These are phyloP conservation scores for Lasioglossum morio DNA, from an alignment of 2,888 invertebrate genomes.

Conservation along the genomic window DNA sequence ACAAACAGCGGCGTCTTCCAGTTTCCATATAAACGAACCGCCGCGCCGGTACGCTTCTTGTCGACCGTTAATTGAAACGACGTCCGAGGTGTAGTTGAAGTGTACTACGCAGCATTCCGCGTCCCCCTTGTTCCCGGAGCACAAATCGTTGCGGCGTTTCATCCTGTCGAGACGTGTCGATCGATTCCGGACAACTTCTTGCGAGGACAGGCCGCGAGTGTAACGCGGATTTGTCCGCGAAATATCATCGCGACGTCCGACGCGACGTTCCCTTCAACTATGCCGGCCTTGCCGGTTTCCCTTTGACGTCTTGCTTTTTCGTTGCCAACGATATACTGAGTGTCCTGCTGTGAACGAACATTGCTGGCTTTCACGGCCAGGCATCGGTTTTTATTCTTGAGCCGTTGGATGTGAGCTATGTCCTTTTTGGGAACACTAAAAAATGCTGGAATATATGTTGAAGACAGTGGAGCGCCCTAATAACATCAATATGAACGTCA, in stretches of 20 bases:
- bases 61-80: slow-evolving; percentile 39
- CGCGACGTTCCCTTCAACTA: slow-evolving; percentile 37
- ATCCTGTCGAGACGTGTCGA: slow-evolving; percentile 49
- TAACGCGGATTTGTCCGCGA: slow-evolving; percentile 66
- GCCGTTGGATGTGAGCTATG: neutral
- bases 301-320: slow-evolving; percentile 35
- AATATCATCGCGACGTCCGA: slow-evolving; percentile 38
- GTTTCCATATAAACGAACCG: slow-evolving; percentile 50
- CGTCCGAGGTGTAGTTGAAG: slow-evolving; percentile 20
- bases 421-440: neutral
- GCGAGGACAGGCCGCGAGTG: slow-evolving; percentile 14
- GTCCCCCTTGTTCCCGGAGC: slow-evolving; percentile 29
- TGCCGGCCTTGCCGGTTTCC: slow-evolving; percentile 25
- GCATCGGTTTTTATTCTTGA: neutral
- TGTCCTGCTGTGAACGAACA: neutral
- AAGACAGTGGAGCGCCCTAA: neutral
- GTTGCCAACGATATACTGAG: neutral
- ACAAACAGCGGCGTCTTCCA: slow-evolving; percentile 23
- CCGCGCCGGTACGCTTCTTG: slow-evolving; percentile 22
- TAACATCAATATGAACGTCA: neutral
- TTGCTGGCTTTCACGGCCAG: neutral
- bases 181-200: slow-evolving; percentile 71
- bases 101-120: slow-evolving; percentile 24
- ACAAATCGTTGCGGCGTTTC: slow-evolving; percentile 58
- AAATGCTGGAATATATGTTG: neutral